Percentiles rank a stretch among this genome's conserved stretches.
Conservation (phyloP, 2,113 vertebrate species). For the Carassius gibelio region DNA sequence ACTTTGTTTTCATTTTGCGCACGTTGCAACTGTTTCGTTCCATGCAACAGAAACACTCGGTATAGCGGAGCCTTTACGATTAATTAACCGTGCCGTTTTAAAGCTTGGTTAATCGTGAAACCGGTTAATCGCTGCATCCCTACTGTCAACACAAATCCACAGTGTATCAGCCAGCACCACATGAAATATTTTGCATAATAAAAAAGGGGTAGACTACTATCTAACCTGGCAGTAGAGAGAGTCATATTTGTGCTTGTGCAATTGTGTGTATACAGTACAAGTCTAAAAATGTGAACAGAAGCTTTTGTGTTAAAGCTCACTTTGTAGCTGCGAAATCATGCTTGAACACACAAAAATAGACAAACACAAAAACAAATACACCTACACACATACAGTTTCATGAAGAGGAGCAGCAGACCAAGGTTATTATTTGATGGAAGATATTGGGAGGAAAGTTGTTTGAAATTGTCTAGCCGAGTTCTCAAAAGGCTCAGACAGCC, state of each 20-base stretch:
- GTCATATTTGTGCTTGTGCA: neutral
- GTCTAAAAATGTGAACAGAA: neutral
- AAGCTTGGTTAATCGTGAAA: too few species aligned
- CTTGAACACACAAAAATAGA: neutral
- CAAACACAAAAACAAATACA: neutral
- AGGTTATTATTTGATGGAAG: slow-evolving; percentile 33
- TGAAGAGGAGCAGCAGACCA: neutral
- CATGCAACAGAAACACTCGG: too few species aligned
- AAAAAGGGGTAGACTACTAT: neutral
- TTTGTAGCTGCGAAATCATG: neutral
- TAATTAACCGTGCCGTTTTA: too few species aligned
- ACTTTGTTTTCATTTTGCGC: too few species aligned
- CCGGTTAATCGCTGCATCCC: too few species aligned
- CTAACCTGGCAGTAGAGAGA: neutral
- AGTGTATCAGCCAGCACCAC: neutral
- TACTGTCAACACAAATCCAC: too few species aligned
- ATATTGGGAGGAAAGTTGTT: slow-evolving; percentile 21
- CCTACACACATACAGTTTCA: neutral
- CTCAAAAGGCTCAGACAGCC: slow-evolving; percentile 16
- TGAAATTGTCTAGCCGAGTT: slow-evolving; percentile 18
- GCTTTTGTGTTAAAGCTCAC: neutral
- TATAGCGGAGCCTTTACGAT: too few species aligned
- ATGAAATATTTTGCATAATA: neutral
- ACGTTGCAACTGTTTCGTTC: too few species aligned
- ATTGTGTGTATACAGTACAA: neutral